Percentiles rank a stretch among this genome's conserved stretches.
phyloP scores from a whole-genome alignment of 2,113 vertebrate species.

The Terrapene triunguis region DNA sequence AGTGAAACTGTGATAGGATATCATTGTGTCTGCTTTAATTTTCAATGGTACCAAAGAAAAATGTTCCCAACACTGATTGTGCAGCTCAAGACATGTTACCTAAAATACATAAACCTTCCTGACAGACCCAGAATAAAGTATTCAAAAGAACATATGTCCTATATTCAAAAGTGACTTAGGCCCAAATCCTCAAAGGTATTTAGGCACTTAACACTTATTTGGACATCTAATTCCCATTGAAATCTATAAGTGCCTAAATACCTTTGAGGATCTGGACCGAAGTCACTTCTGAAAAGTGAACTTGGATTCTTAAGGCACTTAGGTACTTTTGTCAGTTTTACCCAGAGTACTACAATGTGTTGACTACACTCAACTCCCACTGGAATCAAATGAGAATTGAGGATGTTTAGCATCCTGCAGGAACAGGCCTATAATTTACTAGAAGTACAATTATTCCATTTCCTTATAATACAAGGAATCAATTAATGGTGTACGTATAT shows the following conservation, averaged over 20 bases:
- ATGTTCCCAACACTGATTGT: constrained; percentile 26
- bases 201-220: not conserved
- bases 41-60: constrained; percentile 28
- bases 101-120: constrained; percentile 30
- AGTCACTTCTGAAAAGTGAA: not conserved
- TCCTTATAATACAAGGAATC: not conserved
- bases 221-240: too few species aligned
- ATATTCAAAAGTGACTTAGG: not conserved
- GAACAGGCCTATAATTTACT: not conserved
- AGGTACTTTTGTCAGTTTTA: not conserved
- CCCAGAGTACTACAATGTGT: not conserved
- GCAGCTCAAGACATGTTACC: not conserved
- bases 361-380: not conserved
- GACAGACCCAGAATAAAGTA: constrained; percentile 15
- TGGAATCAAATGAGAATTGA: not conserved
- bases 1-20: constrained; percentile 49
- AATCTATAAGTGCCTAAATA: not conserved
- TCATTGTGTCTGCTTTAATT: constrained; percentile 19
- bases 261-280: not conserved
- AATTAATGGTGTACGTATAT: not conserved
- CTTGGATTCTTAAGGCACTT: not conserved
- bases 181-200: not conserved
- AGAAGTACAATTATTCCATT: not conserved
- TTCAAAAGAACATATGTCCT: not conserved
- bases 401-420: not conserved